Conservation (phyloP, 2,797 vertebrate genomes). For the Oreochromis mossambicus region DNA sequence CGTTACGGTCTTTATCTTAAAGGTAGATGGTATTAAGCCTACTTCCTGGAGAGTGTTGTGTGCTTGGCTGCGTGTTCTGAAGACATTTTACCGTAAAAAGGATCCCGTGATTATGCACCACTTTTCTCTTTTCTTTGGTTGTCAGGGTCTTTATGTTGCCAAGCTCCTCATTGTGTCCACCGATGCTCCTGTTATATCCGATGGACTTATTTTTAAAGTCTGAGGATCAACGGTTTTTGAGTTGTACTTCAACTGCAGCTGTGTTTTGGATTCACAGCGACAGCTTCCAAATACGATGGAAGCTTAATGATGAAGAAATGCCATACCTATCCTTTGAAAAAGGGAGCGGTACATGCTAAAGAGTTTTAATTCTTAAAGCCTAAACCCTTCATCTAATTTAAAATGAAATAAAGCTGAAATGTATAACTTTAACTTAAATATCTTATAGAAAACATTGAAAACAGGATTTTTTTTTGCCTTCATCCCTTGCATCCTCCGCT, state of each 20-base stretch:
- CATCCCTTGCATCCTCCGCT: rapidly evolving
- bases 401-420: background rate
- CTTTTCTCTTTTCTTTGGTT: background rate
- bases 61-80: background rate
- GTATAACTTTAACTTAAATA: background rate
- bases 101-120: background rate
- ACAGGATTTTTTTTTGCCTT: background rate
- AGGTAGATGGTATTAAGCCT: rapidly evolving
- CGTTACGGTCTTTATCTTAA: background rate
- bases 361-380: background rate
- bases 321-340: background rate
- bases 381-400: background rate
- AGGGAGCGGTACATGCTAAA: rapidly evolving
- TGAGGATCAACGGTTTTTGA: background rate
- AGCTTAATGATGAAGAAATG: background rate
- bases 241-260: rapidly evolving
- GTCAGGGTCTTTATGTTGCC: background rate
- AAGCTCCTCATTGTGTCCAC: background rate
- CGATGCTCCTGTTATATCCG: rapidly evolving
- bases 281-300: background rate
- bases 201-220: background rate
- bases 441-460: background rate
- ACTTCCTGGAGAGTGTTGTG: background rate
- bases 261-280: background rate
- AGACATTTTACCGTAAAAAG: background rate